A percentile compares a stretch with the other conserved stretches of the same genome.
Conservation (phyloP, 2,888 invertebrate species). For the Cheilosia urbana region DNA sequence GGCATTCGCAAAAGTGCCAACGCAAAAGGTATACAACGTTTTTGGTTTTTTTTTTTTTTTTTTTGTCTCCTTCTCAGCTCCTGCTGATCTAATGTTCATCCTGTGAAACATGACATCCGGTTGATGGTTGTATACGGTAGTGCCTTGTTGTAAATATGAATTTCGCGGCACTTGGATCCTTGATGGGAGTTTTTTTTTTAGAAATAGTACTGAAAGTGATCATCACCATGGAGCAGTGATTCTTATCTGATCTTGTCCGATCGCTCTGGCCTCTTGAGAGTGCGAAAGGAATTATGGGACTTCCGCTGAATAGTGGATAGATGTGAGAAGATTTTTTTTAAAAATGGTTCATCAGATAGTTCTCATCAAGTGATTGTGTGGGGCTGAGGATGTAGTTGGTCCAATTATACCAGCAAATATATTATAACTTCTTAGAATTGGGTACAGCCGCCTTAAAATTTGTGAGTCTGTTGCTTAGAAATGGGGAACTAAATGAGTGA, state of each 20-base stretch:
- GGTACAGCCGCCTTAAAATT: too few relatives aligned
- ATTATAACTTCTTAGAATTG: too few relatives aligned
- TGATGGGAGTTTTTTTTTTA: not conserved
- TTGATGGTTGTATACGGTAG: slow-evolving; percentile 8
- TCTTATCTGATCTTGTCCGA: not conserved
- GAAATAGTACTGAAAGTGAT: not conserved
- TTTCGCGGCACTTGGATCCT: slow-evolving; percentile 36
- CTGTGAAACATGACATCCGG: slow-evolving; percentile 50
- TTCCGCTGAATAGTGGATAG: not conserved
- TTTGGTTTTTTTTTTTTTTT: not conserved
- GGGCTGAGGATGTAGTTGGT: too few relatives aligned
- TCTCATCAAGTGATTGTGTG: not conserved
- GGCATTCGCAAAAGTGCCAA: slow-evolving; percentile 67
- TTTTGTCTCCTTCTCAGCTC: slow-evolving; percentile 25
- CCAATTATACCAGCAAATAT: too few relatives aligned
- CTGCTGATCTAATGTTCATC: slow-evolving; percentile 55
- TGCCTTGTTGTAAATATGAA: slow-evolving; percentile 3
- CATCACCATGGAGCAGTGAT: not conserved
- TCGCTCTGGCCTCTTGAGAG: not conserved
- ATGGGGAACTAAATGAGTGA: too few relatives aligned
- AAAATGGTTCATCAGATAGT: not conserved
- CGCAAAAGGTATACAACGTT: not conserved
- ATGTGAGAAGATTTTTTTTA: slow-evolving; percentile 1
- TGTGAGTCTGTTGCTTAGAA: too few relatives aligned
- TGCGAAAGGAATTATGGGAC: not conserved